Percentiles rank a stretch among this genome's conserved stretches.
Conservation (phyloP, 1,140 invertebrate genomes). For the Saccostrea glomerata region DNA sequence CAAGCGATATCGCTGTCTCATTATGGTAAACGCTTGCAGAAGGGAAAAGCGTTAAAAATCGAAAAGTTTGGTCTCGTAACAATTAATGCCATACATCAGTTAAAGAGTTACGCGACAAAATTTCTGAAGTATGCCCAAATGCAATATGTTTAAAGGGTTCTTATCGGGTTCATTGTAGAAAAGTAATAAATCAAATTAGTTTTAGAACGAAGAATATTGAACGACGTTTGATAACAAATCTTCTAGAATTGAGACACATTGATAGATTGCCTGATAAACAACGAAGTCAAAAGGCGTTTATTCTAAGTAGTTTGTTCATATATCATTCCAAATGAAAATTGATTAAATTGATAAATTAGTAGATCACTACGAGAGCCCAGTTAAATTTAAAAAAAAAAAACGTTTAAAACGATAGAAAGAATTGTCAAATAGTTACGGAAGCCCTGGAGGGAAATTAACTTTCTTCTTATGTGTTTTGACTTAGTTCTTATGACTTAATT, state of each 20-base stretch:
- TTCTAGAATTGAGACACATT: not conserved
- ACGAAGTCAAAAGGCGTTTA: not conserved
- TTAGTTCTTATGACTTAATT: too few relatives aligned
- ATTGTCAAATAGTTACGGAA: too few relatives aligned
- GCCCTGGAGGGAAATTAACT: too few relatives aligned
- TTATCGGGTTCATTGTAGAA: not conserved
- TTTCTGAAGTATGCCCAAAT: not conserved
- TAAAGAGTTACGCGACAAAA: slow-evolving; percentile 4
- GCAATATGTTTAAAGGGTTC: not conserved
- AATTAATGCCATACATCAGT: slow-evolving; percentile 27
- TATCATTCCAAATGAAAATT: too few relatives aligned
- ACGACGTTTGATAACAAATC: slow-evolving; percentile 7
- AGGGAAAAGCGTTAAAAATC: not conserved
- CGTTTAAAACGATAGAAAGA: too few relatives aligned
- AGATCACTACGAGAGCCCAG: too few relatives aligned
- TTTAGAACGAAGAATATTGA: not conserved
- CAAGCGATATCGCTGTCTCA: not conserved
- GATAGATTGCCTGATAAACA: not conserved
- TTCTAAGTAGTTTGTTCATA: not conserved
- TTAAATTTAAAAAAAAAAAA: too few relatives aligned
- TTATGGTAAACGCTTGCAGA: slow-evolving; percentile 16
- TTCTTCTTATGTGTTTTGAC: too few relatives aligned
- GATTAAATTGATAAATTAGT: too few relatives aligned
- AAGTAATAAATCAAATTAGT: slow-evolving; percentile 14
- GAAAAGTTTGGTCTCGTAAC: not conserved